Base-by-base conservation (phyloP, 1,140 invertebrate species). In the Phenacoccus solenopsis region DNA sequence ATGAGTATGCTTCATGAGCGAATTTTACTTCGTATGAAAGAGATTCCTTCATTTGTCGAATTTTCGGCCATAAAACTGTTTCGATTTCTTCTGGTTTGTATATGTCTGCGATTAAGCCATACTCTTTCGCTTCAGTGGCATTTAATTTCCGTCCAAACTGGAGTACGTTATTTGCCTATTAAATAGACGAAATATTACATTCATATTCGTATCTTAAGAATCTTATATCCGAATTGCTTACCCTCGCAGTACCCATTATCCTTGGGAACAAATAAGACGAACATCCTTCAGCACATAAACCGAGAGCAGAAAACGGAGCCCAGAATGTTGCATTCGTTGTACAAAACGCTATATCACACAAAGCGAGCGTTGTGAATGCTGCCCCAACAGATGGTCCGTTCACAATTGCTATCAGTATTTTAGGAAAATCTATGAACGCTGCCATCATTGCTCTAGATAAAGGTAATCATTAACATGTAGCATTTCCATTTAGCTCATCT, bases 351-450 rank as follows among this genome's bases (percentile, higher is more conserved):
- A 90, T 82, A 82, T 98, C 96, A 84, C 87, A 97, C 0, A 98
- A 81, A 10, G 85, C 86, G 22, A 94, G 78, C 0, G 88, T 85
- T 9, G 94, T 97, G 0, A 88, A 87, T 67, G 87, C 87, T 73
- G 98, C 87, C 21, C 96, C 96, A 72, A 97, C 85, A n/a, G 94
- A 93, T 67, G 91, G 93, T 32, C 94, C 96, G 85, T 98, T 96
- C 0, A 98, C 87, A 56, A 96, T 79, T 35, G 87, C 90, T 70
- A 98, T 84, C 56, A 98, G 76, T 21, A 95, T 82, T 79, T 98
- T 98, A 0, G 92, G 89, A 77, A 91, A 96, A 71, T 86, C 83
- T 73, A 98, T 94, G 73, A 96, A 87, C 1, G 88, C 81, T 72
- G 84, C 81, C 12, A 96, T 83, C 79, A 92, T 92, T 30, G 85